Conservation (phyloP, 2,888 invertebrate species). For the Apoderus coryli region DNA sequence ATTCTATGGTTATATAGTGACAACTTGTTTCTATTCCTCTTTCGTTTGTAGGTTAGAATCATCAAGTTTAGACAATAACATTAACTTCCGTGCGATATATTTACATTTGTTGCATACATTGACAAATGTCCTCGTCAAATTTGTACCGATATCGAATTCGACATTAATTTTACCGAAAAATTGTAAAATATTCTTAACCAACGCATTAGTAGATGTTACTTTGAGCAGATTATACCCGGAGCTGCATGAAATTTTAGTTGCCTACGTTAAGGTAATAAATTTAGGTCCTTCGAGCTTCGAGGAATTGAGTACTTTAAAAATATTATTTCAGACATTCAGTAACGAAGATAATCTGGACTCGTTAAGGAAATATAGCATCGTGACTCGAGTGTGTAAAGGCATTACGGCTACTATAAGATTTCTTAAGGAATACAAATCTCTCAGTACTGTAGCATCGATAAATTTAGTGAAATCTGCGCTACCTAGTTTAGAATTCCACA, state of each 20-base stretch:
- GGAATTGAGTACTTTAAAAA: no score
- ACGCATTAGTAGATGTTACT: constrained; percentile 33
- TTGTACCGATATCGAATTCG: constrained; percentile 33
- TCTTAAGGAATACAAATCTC: constrained; percentile 27
- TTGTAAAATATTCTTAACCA: constrained; percentile 32
- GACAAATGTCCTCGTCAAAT: constrained; percentile 28
- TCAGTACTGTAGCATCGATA: constrained; percentile 30
- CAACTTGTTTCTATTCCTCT: no score
- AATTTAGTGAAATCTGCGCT: constrained; percentile 38
- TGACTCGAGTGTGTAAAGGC: constrained; percentile 32
- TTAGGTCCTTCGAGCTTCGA: no score
- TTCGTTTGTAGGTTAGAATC: constrained; percentile 26
- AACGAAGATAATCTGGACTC: constrained; percentile 28
- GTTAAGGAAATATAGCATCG: constrained; percentile 33
- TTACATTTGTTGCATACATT: constrained; percentile 33
- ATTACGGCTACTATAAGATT: constrained; percentile 34
- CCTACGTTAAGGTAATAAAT: constrained; percentile 33
- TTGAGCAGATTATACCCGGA: constrained; percentile 34
- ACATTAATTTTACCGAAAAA: constrained; percentile 32
- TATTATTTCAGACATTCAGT: constrained; percentile 30
- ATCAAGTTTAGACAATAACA: constrained; percentile 23
- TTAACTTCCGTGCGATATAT: constrained; percentile 30
- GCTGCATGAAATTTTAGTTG: constrained; percentile 31
- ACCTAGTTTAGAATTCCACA: constrained; percentile 43
- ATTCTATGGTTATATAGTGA: no score